Evolutionary conservation across 2,113 vertebrate species (phyloP).

Genomic region (Nicator chloris): DNA sequence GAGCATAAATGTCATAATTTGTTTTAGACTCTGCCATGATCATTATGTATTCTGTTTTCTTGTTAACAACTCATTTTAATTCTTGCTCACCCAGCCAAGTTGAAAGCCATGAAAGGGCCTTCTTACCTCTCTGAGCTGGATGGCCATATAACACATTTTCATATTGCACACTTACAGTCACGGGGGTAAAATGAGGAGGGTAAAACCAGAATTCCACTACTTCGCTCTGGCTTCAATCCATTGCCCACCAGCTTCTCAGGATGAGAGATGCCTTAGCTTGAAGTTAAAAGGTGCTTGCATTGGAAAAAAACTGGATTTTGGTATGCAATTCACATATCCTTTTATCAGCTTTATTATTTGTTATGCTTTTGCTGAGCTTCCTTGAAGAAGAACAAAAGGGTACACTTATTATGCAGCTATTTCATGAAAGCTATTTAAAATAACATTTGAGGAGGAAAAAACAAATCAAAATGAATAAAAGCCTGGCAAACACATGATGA

Average conservation of each 20-base stretch:
- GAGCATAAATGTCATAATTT: slow-evolving; percentile 1
- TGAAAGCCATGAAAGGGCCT: not conserved
- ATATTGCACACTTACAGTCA: not conserved
- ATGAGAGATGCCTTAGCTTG: not conserved
- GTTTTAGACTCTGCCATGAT: not conserved
- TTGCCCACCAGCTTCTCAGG: not conserved
- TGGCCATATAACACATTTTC: not conserved
- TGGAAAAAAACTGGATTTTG: not conserved
- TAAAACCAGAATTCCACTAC: not conserved
- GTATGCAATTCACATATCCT: not conserved
- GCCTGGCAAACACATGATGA: slow-evolving; percentile 46
- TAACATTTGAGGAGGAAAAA: slow-evolving; percentile 51
- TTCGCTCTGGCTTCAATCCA: not conserved
- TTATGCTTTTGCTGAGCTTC: slow-evolving; percentile 17
- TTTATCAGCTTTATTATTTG: slow-evolving; percentile 48
- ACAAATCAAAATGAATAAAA: slow-evolving; percentile 59
- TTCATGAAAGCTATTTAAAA: slow-evolving; percentile 46
- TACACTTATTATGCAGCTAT: slow-evolving; percentile 20
- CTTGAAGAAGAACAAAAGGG: slow-evolving; percentile 20
- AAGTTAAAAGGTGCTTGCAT: not conserved
- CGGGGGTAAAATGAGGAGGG: not conserved
- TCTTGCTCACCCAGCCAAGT: not conserved
- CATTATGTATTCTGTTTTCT: not conserved
- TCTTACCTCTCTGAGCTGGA: not conserved
- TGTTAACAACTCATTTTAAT: not conserved